These are phyloP conservation scores for Achlya flavicornis DNA, from an alignment of 2,888 invertebrate species.

Conservation along the genomic window DNA sequence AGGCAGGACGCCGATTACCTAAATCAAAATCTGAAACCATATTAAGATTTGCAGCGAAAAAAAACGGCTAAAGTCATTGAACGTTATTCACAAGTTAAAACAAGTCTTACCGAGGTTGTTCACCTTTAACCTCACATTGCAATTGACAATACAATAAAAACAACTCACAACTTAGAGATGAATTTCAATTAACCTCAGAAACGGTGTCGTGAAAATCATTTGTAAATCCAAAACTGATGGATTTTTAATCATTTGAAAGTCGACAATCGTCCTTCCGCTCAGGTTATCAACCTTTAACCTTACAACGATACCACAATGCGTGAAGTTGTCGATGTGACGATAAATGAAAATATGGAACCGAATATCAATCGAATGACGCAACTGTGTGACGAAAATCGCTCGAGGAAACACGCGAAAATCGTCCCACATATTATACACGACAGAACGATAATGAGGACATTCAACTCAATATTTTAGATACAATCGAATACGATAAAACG, in stretches of 20 bases:
- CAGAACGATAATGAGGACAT: constrained; percentile 70
- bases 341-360: constrained; percentile 29
- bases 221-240: constrained; percentile 20
- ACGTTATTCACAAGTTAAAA: constrained; percentile 38
- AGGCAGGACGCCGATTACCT: constrained; percentile 10
- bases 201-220: constrained; percentile 27
- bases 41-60: constrained; percentile 24
- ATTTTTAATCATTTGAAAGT: constrained; percentile 31
- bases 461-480: constrained; percentile 66
- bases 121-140: constrained; percentile 53
- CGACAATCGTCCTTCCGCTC: constrained; percentile 15
- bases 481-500: constrained; percentile 47
- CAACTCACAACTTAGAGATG: constrained; percentile 20
- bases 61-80: constrained; percentile 50
- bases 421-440: constrained; percentile 79
- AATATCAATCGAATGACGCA: constrained; percentile 48
- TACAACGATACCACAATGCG: constrained; percentile 27
- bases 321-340: constrained; percentile 23
- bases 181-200: constrained; percentile 28
- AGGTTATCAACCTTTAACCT: constrained; percentile 53
- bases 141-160: constrained; percentile 32
- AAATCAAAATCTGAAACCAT: constrained; percentile 21
- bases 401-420: constrained; percentile 63
- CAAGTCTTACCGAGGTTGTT: constrained; percentile 44
- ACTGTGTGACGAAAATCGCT: constrained; percentile 56